Evolutionary conservation across 2,113 vertebrate genomes (phyloP), one percentile per base, ranked within the genome.

Genomic region (Rhinopithecus roxellana): DNA sequence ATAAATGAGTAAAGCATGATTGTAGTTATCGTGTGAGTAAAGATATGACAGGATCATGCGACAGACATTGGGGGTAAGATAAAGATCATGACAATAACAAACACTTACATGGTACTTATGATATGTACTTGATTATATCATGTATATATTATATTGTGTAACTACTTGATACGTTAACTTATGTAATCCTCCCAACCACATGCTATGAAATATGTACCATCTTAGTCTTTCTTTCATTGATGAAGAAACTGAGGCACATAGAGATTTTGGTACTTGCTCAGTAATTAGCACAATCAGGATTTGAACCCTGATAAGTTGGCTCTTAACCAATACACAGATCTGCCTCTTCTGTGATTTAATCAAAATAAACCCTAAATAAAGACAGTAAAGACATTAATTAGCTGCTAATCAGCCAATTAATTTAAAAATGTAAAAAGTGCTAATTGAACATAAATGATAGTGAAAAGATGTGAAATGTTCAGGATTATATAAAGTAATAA

Each of bases 21-120:
- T 92, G 79, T 96, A 86, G 95, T 97, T 95, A 95, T 94, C 90
- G 85, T 94, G 35, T 38, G 85, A 50, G 27, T 43, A 90, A 50
- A 93, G 93, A 95, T 48, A 82, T 59, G 8, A 64, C 45, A 72
- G 88, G 67, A 38, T 23, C 14, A 27, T 27, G 14, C 11, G 12
- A 4, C 20, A 72, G n/a, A 30, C 13, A 17, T 16, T 88, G 64
- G 17, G 25, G 50, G 25, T 38, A 43, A 64, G 88, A 25, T 78
- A 57, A 90, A 67, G 35, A 40, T 50, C 14, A 14, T 67, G 67
- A 52, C 23, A 80, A 20, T 22, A 50, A 13, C 72, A 11, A n/a
- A 64, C 14, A 30, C 20, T n/a, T 89, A 74, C 5, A 23, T 23
- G 48, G 38, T 12, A 8, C 43, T 89, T 89, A 48, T 1, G 5